Percentiles rank a stretch among this genome's conserved stretches.
Evolutionary conservation across 2,113 vertebrate genomes (phyloP).

Genomic region (Onychostruthus taczanowskii): DNA sequence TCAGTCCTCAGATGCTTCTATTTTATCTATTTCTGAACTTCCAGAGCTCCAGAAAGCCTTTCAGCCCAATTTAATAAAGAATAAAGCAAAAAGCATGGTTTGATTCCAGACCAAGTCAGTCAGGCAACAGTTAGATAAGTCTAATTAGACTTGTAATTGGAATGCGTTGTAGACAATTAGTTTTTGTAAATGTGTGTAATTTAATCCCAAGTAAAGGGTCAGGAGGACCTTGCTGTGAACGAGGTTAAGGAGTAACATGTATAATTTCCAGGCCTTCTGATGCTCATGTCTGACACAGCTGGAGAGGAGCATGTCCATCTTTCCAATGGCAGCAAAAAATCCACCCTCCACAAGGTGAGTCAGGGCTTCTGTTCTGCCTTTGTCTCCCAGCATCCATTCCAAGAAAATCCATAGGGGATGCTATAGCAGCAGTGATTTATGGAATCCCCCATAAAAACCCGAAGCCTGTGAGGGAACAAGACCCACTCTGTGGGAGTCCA

Average conservation of each 20-base stretch:
- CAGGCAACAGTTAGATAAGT: not conserved
- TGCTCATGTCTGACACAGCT: not conserved
- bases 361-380: not conserved
- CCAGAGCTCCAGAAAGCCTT: not conserved
- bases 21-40: not conserved
- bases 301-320: not conserved
- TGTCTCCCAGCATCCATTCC: not conserved
- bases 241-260: not conserved
- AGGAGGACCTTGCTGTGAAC: not conserved
- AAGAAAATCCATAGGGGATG: not conserved
- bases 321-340: not conserved
- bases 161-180: not conserved
- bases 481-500: not conserved
- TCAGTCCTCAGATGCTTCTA: not conserved
- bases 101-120: not conserved
- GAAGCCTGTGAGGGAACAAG: not conserved
- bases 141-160: slow-evolving; percentile 42
- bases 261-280: not conserved
- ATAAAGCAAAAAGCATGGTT: not conserved
- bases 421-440: not conserved
- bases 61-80: not conserved
- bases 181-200: not conserved
- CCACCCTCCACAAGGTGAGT: not conserved
- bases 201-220: not conserved
- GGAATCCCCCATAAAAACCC: not conserved